phyloP scores from a whole-genome alignment of 2,113 vertebrate genomes.

The Nansenia antarctica region DNA sequence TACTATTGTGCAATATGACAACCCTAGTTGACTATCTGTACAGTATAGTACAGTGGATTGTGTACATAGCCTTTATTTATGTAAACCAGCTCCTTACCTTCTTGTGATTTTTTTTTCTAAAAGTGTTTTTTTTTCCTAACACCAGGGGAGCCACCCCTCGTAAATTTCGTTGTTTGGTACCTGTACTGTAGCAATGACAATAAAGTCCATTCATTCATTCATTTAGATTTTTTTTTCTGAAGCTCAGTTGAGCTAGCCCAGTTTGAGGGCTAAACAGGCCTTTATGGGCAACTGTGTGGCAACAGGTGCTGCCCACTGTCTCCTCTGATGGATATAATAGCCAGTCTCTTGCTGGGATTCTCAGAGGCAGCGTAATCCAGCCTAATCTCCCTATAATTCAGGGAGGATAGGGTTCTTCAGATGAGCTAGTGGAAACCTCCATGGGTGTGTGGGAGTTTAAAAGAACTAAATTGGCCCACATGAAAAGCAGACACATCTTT shows the following conservation, averaged over 20 bases:
- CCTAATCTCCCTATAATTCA: constrained; percentile 83
- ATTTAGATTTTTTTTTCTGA: too few relatives aligned
- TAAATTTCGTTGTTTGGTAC: too few relatives aligned
- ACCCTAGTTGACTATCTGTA: too few relatives aligned
- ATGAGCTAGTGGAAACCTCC: constrained; percentile 79
- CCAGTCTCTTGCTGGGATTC: constrained; percentile 71
- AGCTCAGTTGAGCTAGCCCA: neutral
- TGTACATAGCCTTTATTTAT: too few relatives aligned
- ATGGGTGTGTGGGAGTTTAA: constrained; percentile 69
- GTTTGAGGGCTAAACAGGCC: constrained; percentile 37
- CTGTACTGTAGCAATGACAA: too few relatives aligned
- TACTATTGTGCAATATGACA: too few relatives aligned
- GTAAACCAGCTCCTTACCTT: too few relatives aligned
- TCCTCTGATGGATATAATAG: constrained; percentile 72
- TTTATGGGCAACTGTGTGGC: constrained; percentile 51
- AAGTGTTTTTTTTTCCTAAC: too few relatives aligned
- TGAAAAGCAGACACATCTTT: constrained; percentile 56
- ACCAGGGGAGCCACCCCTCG: too few relatives aligned
- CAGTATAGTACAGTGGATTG: too few relatives aligned
- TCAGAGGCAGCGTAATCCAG: constrained; percentile 76
- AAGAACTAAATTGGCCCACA: constrained; percentile 58
- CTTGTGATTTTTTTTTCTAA: too few relatives aligned
- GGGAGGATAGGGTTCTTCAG: constrained; percentile 79
- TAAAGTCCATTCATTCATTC: too few relatives aligned
- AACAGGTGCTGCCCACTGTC: constrained; percentile 79